Conservation (phyloP, 2,888 invertebrate species). For the Cosmopolites sordidus region DNA sequence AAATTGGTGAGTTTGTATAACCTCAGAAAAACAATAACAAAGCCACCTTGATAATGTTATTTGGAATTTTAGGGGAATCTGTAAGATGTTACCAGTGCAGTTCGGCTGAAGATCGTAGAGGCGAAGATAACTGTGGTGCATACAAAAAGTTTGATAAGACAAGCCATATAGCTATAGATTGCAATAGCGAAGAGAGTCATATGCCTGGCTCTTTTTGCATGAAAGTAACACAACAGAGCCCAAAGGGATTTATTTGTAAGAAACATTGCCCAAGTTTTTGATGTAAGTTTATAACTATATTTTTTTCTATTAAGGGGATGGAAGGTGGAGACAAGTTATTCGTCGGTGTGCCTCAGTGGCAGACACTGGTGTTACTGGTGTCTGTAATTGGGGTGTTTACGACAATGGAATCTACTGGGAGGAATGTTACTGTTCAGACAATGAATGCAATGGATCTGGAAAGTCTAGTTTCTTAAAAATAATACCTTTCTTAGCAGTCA, state of each 20-base stretch:
- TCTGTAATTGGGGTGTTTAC: slow-evolving; percentile 94
- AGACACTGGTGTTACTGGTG: slow-evolving; percentile 88
- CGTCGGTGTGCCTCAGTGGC: slow-evolving; percentile 86
- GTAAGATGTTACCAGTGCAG: slow-evolving; percentile 94
- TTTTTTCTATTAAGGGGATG: slow-evolving; percentile 72
- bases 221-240: slow-evolving; percentile 91
- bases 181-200: slow-evolving; percentile 88
- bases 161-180: slow-evolving; percentile 86
- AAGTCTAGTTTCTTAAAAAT: not conserved
- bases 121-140: slow-evolving; percentile 86
- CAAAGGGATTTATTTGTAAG: slow-evolving; percentile 92
- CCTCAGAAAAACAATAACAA: not conserved
- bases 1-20: not conserved
- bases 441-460: slow-evolving; percentile 69
- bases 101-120: slow-evolving; percentile 74
- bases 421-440: slow-evolving; percentile 90
- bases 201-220: slow-evolving; percentile 96
- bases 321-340: slow-evolving; percentile 88
- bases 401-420: slow-evolving; percentile 96
- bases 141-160: slow-evolving; percentile 79
- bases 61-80: slow-evolving; percentile 58
- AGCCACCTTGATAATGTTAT: not conserved
- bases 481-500: too few species aligned
- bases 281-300: not conserved
- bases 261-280: slow-evolving; percentile 38